Evolutionary conservation across 2,888 invertebrate genomes (phyloP).

Genomic region (Blomia tropicalis): DNA sequence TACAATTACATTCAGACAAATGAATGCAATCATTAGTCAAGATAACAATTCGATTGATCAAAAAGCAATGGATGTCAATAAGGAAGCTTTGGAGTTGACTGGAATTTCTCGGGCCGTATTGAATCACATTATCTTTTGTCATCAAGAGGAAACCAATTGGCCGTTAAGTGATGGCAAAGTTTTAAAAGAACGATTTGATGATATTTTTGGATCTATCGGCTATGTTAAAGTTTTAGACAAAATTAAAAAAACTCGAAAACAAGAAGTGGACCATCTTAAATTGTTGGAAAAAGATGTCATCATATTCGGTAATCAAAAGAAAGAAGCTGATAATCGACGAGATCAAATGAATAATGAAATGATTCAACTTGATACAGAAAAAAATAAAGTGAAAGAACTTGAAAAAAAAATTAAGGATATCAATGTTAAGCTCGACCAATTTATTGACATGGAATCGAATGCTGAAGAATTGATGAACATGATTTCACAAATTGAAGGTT

Average conservation of each 20-base stretch:
- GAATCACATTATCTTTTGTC: slow-evolving; percentile 93
- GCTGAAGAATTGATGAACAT: slow-evolving; percentile 33
- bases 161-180: slow-evolving; percentile 83
- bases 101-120: slow-evolving; percentile 88
- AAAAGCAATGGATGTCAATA: slow-evolving; percentile 49
- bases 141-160: slow-evolving; percentile 94
- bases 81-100: slow-evolving; percentile 50
- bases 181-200: slow-evolving; percentile 88
- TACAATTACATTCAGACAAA: slow-evolving; percentile 44
- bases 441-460: slow-evolving; percentile 33
- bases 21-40: slow-evolving; percentile 48
- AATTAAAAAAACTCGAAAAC: slow-evolving; percentile 41
- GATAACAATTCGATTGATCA: slow-evolving; percentile 25
- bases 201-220: slow-evolving; percentile 83
- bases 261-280: slow-evolving; percentile 21
- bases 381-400: slow-evolving; percentile 40
- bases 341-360: slow-evolving; percentile 46
- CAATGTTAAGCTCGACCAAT: slow-evolving; percentile 26
- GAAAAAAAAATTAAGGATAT: slow-evolving; percentile 39
- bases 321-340: slow-evolving; percentile 29
- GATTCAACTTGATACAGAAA: slow-evolving; percentile 40
- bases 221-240: slow-evolving; percentile 76
- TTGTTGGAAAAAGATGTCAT: slow-evolving; percentile 19
- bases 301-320: background rate
- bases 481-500: slow-evolving; percentile 34